Percentiles rank a stretch among this genome's conserved stretches.
phyloP scores from a whole-genome alignment of 2,888 invertebrate genomes.

The Augiades crinisus region DNA sequence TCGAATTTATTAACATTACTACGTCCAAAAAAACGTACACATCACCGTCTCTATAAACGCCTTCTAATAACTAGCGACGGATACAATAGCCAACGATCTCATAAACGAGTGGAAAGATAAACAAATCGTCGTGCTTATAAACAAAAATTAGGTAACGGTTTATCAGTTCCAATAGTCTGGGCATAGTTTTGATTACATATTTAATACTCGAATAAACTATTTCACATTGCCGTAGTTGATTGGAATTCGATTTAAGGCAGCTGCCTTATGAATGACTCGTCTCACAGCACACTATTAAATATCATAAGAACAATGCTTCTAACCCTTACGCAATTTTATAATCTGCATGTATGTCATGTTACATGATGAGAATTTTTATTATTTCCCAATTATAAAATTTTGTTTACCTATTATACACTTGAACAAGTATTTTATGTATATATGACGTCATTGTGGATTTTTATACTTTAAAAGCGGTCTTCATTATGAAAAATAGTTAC shows the following conservation, averaged over 20 bases:
- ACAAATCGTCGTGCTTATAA: slow-evolving; percentile 48
- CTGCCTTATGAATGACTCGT: slow-evolving; percentile 51
- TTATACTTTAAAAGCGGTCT: too few relatives aligned
- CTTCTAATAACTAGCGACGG: neutral
- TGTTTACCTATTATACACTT: too few relatives aligned
- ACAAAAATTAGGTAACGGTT: slow-evolving; percentile 56
- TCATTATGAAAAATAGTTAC: too few relatives aligned
- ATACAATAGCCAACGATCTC: slow-evolving; percentile 26
- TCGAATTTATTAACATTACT: neutral
- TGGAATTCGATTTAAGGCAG: slow-evolving; percentile 75
- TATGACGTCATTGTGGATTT: too few relatives aligned
- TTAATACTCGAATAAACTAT: slow-evolving; percentile 70
- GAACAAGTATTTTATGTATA: too few relatives aligned
- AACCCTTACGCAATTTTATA: too few relatives aligned
- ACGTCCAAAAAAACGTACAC: neutral
- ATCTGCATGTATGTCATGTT: too few relatives aligned
- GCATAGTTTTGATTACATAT: slow-evolving; percentile 61
- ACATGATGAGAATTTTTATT: too few relatives aligned
- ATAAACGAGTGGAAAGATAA: slow-evolving; percentile 44
- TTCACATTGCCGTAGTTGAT: slow-evolving; percentile 68
- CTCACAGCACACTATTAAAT: neutral
- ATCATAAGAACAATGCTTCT: neutral
- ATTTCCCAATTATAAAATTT: too few relatives aligned
- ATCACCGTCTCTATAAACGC: slow-evolving; percentile 1
- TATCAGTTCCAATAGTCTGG: slow-evolving; percentile 56